Evolutionary conservation across 2,888 invertebrate species (phyloP), one percentile per base, ranked within the genome.

Genomic region (Nephrotoma guestfalica): DNA sequence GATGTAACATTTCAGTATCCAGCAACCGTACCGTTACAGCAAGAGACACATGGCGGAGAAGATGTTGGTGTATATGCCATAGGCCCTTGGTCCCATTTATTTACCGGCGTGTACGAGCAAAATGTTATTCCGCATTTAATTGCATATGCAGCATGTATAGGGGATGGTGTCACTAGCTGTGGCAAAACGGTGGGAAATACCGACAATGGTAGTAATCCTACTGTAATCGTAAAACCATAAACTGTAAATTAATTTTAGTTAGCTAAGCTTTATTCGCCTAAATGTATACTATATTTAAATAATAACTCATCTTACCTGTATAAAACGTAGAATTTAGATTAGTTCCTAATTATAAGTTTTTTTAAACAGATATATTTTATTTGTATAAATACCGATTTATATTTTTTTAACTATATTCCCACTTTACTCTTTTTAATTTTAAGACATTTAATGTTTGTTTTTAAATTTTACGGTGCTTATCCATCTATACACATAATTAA

Each of bases 21-120:
- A 3, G 93, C 94, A 43, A 90, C 94, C 0, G 93, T 94, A 0
- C 95, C 95, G 0, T 89, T 94, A 83, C 91, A 92, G 86, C 92
- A 93, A 0, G 96, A 96, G 89, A 95, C 95, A 0, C 96, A 96
- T 88, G 95, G 95, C 0, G 95, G 95, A 0, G 96, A 96, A 88
- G 96, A 96, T 90, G 96, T 97, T 0, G 94, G 94, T 0, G 94
- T 96, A 1, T 96, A 93, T 91, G 94, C 95, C 0, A 90, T 90
- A 86, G 95, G 93, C 89, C 94, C 93, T 11, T 93, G 93, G 93
- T 90, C 94, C 0, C 94, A 94, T 90, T 90, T 94, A 6, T 93
- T 94, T 88, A 92, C 92, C 18, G 94, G 94, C 4, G 92, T 92
- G 4, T 92, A 93, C 87, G 94, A 94, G 87, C 94, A 94, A 89